These are phyloP conservation scores for Glandiceps talaboti DNA, from an alignment of 53 echinoderm and acorn worm genomes.

Conservation along the genomic window DNA sequence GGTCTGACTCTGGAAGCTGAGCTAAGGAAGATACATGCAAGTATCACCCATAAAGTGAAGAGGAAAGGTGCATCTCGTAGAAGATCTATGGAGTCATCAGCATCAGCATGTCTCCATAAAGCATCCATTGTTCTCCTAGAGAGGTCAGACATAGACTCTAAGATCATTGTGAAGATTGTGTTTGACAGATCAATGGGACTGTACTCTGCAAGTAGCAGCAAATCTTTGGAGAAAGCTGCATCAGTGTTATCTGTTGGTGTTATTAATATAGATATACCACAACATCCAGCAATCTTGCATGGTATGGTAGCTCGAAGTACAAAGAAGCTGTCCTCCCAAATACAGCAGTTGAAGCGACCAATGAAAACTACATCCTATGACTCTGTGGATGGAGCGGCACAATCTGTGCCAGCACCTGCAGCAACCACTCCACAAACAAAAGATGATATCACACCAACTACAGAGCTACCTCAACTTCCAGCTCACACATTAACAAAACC, in stretches of 20 bases:
- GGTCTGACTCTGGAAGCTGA: constrained; percentile 91
- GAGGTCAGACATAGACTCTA: constrained; percentile 2
- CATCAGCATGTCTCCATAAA: not conserved
- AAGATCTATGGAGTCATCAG: not conserved
- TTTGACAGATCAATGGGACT: constrained; percentile 59
- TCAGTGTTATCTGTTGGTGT: constrained; percentile 12
- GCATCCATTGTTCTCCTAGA: not conserved
- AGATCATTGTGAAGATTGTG: constrained; percentile 52
- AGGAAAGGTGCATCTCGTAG: not conserved
- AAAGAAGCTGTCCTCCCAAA: constrained; percentile 65
- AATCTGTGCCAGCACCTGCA: not conserved
- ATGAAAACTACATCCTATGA: not conserved
- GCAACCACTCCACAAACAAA: not conserved
- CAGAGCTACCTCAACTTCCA: not conserved
- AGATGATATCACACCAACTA: not conserved
- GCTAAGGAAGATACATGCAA: constrained; percentile 40
- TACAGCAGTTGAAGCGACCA: constrained; percentile 52
- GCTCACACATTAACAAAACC: not conserved
- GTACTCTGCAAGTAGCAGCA: constrained; percentile 1
- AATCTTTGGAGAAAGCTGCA: not conserved
- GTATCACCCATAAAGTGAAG: constrained; percentile 22
- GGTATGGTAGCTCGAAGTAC: constrained; percentile 60
- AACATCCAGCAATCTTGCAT: constrained; percentile 59
- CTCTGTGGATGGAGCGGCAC: not conserved
- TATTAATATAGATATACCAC: constrained; percentile 56